phyloP scores from a whole-genome alignment of 2,888 invertebrate species.

The Globia sparganii region DNA sequence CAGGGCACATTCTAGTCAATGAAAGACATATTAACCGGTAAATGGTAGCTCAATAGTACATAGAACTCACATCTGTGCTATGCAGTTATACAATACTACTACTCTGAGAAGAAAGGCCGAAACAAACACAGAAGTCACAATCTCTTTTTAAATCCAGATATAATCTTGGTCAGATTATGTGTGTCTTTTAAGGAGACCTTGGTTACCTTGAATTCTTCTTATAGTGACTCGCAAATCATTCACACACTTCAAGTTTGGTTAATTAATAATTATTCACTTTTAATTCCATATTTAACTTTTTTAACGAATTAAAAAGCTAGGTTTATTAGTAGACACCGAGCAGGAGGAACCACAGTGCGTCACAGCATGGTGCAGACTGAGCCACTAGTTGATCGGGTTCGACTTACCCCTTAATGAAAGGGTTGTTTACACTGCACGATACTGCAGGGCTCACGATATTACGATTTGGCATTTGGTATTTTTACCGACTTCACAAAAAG shows the following conservation, averaged over 20 bases:
- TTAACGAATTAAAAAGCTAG: background rate
- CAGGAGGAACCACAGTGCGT: conserved; percentile 58
- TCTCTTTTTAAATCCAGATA: background rate
- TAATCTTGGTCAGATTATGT: background rate
- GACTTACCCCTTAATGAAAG: conserved; percentile 78
- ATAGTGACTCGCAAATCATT: background rate
- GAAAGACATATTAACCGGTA: too few species aligned
- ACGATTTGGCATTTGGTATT: background rate
- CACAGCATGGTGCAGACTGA: conserved; percentile 76
- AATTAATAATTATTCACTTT: background rate
- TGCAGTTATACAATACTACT: too few species aligned
- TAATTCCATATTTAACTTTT: background rate
- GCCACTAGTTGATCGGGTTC: conserved; percentile 79
- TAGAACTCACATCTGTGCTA: too few species aligned
- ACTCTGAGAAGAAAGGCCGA: background rate
- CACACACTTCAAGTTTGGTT: conserved; percentile 2
- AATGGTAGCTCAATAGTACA: too few species aligned
- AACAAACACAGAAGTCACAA: background rate
- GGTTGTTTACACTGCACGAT: conserved; percentile 71
- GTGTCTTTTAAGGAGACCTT: background rate
- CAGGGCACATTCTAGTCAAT: too few species aligned
- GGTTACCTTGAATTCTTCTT: conserved; percentile 27
- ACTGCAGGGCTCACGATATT: conserved; percentile 42
- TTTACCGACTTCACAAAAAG: too few species aligned
- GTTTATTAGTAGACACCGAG: background rate